Base-by-base conservation (phyloP, 30 jellyfish, hydroid and myxozoan genomes). In the Hydractinia echinata region DNA sequence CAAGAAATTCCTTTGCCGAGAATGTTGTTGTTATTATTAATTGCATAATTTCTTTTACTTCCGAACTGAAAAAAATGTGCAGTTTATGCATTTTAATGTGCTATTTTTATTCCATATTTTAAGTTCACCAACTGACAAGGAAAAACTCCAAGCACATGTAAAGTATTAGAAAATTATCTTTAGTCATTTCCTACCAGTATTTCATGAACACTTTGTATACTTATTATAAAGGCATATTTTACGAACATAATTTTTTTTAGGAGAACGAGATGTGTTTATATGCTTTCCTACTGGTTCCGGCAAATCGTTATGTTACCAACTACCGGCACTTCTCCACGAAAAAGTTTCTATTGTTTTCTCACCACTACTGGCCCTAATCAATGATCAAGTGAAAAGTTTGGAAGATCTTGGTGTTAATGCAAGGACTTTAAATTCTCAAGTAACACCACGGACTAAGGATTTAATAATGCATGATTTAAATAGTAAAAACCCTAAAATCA, bases 211-310 rank as follows among this genome's bases (percentile, higher is more conserved):
- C 44, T 30, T 15, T 9, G 15, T 18, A 11, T 18, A 11, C 15
- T 58, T 11, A 58, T 58, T 58, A 58, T 58, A 58, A 58, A 11
- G 15, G 18, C 69, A 16, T 11, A 11, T 58, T 58, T 58, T 58
- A 58, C 69, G 69, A 13, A 30, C 44, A 30, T 0, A 30, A 2
- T 30, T 16, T 76, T 85, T 78, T 30, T 21, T 77, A 90, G 97
- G 83, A 51, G 81, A 92, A 18, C 91, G 85, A 80, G 98, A 92
- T 87, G 95, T 86, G 53, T 83, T 92, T 54, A 73, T 92, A 8
- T 86, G 90, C 18, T 79, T 92, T 89, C 98, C 98, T 39, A 92
- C 98, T 55, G 98, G 98, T 19, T 86, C 96, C 15, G 98, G 98
- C 11, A 92, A 92, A 55, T 76, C 92, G 15, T 77, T 92, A 15